phyloP scores from a whole-genome alignment of 2,113 vertebrate species.

The Silurus glanis region DNA sequence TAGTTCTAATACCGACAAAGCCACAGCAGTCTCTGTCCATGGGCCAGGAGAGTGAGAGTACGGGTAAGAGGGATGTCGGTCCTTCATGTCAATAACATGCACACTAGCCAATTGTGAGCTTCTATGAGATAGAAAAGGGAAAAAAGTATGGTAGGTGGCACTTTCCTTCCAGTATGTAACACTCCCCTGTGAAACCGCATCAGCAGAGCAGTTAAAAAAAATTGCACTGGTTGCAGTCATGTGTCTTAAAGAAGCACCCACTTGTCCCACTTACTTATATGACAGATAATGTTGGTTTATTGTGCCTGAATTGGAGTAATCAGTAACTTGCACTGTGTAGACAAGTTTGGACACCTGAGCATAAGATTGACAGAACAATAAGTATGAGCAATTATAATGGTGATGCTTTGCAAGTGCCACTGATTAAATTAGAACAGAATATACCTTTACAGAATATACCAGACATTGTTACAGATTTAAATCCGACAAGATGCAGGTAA shows the following conservation, averaged over 20 bases:
- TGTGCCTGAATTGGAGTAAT: too few relatives aligned
- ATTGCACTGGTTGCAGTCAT: not conserved
- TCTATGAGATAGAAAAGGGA: not conserved
- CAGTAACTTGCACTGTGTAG: too few relatives aligned
- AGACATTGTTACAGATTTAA: too few relatives aligned
- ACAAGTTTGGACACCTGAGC: too few relatives aligned
- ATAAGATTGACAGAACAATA: too few relatives aligned
- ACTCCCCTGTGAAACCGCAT: not conserved
- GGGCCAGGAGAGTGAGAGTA: not conserved
- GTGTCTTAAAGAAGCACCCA: not conserved
- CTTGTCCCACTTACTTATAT: not conserved
- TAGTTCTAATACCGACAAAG: not conserved
- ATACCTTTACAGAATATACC: too few relatives aligned
- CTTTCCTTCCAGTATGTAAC: not conserved
- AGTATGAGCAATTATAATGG: too few relatives aligned
- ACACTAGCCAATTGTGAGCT: not conserved
- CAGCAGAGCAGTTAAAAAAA: not conserved
- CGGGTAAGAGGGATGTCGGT: too few relatives aligned
- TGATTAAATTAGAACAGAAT: too few relatives aligned
- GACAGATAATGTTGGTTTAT: not conserved
- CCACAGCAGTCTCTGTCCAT: not conserved
- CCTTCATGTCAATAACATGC: too few relatives aligned
- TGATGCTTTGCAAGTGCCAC: too few relatives aligned
- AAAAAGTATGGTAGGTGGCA: not conserved
- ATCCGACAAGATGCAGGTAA: too few relatives aligned